Percentiles rank a stretch among this genome's conserved stretches.
phyloP scores from a whole-genome alignment of 2,113 vertebrate species.

The Excalfactoria chinensis region DNA sequence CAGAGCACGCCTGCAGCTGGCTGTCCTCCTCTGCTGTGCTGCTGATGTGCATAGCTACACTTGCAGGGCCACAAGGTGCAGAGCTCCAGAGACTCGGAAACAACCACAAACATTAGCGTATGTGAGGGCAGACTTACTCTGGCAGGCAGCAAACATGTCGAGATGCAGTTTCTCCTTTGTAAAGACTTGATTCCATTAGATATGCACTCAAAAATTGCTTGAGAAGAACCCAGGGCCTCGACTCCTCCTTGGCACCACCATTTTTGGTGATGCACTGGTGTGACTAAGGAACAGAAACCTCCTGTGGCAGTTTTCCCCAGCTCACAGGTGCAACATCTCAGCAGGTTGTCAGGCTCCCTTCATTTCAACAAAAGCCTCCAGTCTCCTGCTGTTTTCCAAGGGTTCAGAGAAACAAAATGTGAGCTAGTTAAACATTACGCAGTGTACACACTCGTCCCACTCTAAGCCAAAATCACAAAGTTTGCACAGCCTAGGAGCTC shows the following conservation, averaged over 20 bases:
- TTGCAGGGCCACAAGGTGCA: accelerated
- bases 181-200: no score
- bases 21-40: neutral
- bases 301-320: neutral
- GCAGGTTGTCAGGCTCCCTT: neutral
- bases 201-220: neutral
- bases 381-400: neutral
- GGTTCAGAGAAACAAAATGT: neutral
- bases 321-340: neutral
- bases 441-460: neutral
- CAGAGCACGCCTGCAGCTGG: neutral
- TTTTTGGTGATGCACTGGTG: neutral
- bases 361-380: neutral
- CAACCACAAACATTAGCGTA: neutral
- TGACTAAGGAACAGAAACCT: neutral
- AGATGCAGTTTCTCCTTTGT: neutral
- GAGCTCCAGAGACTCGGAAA: neutral
- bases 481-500: neutral
- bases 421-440: neutral
- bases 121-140: neutral
- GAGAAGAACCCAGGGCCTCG: neutral
- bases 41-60: neutral
- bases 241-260: neutral
- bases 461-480: neutral
- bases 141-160: neutral